A percentile compares a stretch with the other conserved stretches of the same genome.
Evolutionary conservation across 1,140 invertebrate genomes (phyloP).

Genomic region (Halictus rubicundus): DNA sequence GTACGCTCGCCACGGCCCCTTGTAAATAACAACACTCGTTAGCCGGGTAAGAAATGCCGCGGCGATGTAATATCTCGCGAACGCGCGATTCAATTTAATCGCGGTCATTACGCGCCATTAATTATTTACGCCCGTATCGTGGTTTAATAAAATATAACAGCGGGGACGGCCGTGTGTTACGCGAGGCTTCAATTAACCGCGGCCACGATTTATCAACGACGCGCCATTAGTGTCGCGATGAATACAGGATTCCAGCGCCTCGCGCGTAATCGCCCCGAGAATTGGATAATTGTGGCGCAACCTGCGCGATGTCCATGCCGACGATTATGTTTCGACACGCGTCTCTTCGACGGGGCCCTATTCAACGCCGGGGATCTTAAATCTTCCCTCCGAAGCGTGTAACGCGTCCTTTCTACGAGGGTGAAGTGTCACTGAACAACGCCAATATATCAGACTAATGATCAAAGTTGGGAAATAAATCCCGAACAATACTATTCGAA

Average conservation of each 20-base stretch:
- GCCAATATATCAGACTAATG: no score
- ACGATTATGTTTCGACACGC: no score
- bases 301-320: neutral
- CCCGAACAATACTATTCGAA: no score
- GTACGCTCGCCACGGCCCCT: slow-evolving; percentile 15
- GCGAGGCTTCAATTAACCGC: slow-evolving; percentile 32
- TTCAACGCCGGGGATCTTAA: no score
- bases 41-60: slow-evolving; percentile 29
- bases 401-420: no score
- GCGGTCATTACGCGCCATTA: slow-evolving; percentile 41
- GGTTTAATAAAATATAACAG: slow-evolving; percentile 41
- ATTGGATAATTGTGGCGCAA: slow-evolving; percentile 1
- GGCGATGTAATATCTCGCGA: slow-evolving; percentile 23
- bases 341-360: no score
- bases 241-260: neutral
- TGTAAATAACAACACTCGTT: slow-evolving; percentile 48
- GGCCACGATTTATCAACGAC: slow-evolving; percentile 31
- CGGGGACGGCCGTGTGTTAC: slow-evolving; percentile 9
- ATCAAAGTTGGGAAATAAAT: no score
- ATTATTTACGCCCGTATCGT: slow-evolving; percentile 45
- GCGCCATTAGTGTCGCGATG: slow-evolving; percentile 12
- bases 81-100: slow-evolving; percentile 47
- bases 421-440: no score
- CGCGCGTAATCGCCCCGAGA: neutral
- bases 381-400: no score